Evolutionary conservation across 2,888 invertebrate genomes (phyloP), one percentile per base, ranked within the genome.

Genomic region (Sinhomidia bicolor): DNA sequence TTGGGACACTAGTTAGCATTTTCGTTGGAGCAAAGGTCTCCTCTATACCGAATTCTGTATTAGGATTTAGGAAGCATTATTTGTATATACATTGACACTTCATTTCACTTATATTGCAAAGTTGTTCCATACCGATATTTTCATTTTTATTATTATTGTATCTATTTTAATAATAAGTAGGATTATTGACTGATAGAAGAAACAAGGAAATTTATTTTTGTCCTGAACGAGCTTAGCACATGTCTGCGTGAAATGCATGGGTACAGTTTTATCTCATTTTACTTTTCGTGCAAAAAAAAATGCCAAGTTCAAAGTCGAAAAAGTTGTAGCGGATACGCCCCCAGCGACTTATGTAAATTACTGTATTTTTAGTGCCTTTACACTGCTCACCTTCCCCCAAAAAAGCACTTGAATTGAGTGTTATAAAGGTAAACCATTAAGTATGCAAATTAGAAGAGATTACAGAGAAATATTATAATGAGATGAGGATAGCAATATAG

Each of bases 1-100:
- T 12, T 44, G 44, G 23, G 82, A 82, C 62, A 71, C 20, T 82
- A 54, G 68, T 82, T 82, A 81, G 47, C 82, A 71, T n/a, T n/a
- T n/a, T n/a, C n/a, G n/a, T n/a, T n/a, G n/a, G n/a, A n/a, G n/a
- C n/a, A n/a, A n/a, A n/a, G n/a, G n/a, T n/a, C n/a, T n/a, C n/a
- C n/a, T n/a, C n/a, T n/a, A n/a, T n/a, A n/a, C n/a, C n/a, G n/a
- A n/a, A n/a, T n/a, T n/a, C n/a, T n/a, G n/a, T n/a, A n/a, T n/a
- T n/a, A n/a, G n/a, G n/a, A n/a, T n/a, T n/a, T n/a, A n/a, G n/a
- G n/a, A n/a, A n/a, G n/a, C n/a, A n/a, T n/a, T n/a, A n/a, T n/a
- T n/a, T n/a, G n/a, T n/a, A n/a, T n/a, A n/a, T n/a, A n/a, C n/a
- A n/a, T n/a, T n/a, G n/a, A n/a, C n/a, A n/a, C n/a, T n/a, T n/a